phyloP scores from a whole-genome alignment of 2,888 invertebrate genomes.

The Apamea crenata region DNA sequence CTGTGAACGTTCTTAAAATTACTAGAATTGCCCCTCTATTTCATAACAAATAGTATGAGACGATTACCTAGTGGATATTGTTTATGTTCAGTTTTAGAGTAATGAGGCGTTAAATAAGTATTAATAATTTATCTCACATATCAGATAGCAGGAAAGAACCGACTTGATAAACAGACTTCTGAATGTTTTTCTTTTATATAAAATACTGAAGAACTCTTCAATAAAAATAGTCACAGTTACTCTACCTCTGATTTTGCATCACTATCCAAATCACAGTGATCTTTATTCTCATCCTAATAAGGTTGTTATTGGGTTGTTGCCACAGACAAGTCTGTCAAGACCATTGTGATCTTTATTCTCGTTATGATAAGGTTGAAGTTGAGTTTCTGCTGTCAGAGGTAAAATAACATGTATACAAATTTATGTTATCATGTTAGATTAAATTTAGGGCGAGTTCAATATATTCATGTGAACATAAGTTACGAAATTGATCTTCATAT shows the following conservation, averaged over 20 bases:
- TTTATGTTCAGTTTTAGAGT: slow-evolving; percentile 1
- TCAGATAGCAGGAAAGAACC: slow-evolving; percentile 28
- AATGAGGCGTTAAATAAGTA: not conserved
- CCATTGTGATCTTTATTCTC: too few relatives aligned
- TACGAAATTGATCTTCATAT: not conserved
- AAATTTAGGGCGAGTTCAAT: not conserved
- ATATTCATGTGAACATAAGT: not conserved
- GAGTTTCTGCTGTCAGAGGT: not conserved
- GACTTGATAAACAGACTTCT: not conserved
- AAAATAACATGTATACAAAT: not conserved
- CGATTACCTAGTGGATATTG: not conserved
- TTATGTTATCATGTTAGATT: not conserved
- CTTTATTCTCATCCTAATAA: not conserved
- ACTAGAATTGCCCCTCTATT: not conserved
- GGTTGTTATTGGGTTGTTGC: too few relatives aligned
- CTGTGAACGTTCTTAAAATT: too few relatives aligned
- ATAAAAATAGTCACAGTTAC: not conserved
- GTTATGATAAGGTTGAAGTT: not conserved
- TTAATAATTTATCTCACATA: not conserved
- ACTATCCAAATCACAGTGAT: not conserved
- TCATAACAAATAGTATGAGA: not conserved
- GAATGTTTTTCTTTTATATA: not conserved
- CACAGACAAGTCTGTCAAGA: too few relatives aligned
- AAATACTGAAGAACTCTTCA: not conserved
- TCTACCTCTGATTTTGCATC: not conserved